phyloP scores from a whole-genome alignment of 64 coral and sea anemone genomes.

The Pocillopora damicornis region DNA sequence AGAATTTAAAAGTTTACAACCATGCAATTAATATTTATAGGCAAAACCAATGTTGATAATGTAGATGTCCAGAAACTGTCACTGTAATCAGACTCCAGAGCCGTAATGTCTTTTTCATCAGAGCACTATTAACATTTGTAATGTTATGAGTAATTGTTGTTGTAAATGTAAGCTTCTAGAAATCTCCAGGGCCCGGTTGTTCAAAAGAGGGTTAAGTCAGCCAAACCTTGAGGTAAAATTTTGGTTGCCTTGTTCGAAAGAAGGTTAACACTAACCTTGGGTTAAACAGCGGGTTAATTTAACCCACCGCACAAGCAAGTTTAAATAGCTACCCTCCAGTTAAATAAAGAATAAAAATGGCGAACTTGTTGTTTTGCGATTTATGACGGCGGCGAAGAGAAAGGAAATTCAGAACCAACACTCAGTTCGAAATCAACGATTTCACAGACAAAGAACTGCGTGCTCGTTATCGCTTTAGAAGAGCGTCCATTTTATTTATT shows the following conservation, averaged over 20 bases:
- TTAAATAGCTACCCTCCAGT: background rate
- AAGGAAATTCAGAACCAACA: background rate
- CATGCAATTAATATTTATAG: no score
- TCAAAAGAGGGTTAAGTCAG: background rate
- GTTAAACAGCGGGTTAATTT: background rate
- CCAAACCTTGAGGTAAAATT: background rate
- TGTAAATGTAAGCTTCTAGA: no score
- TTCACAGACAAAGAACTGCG: conserved; percentile 7
- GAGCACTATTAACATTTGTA: no score
- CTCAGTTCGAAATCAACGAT: conserved; percentile 1
- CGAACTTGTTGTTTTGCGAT: background rate
- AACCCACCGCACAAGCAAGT: background rate
- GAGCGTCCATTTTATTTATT: conserved; percentile 31
- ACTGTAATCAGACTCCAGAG: no score
- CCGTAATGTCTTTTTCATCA: no score
- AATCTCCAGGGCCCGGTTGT: background rate
- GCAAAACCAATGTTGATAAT: no score
- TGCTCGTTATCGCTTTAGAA: conserved; percentile 3
- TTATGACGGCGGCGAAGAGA: background rate
- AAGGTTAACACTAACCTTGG: background rate
- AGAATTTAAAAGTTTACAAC: no score
- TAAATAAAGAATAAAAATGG: conserved; percentile 5
- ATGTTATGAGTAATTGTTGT: no score
- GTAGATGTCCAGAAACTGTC: no score
- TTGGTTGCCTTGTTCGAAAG: background rate